Base-by-base conservation (phyloP, 2,888 invertebrate species). In the Amiota minor region DNA sequence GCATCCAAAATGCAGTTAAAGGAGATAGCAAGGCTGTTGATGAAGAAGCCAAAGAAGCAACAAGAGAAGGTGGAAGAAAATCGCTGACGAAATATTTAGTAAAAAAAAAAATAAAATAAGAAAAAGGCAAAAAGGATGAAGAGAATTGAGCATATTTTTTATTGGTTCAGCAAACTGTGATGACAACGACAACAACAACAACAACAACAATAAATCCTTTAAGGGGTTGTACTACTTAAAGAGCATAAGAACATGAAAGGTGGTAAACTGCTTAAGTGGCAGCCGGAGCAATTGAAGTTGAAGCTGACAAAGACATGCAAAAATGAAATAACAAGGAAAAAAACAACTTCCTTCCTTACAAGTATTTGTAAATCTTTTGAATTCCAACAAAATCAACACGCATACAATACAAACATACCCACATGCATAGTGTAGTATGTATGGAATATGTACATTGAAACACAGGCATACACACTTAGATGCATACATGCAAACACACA, bases 361-460 rank as follows among this genome's bases (percentile, higher is more conserved):
- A 81, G 86, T 81, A 80, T 84, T 82, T 86, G 86, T 80, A 86
- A 81, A 81, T 81, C 82, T 78, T 81, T 87, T 80, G 81, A 86
- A 86, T 86, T 84, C 83, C 84, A 82, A 71, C 80, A 75, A 76
- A 84, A 81, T 80, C 78, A 78, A 79, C 72, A 82, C 82, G 55
- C 74, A 74, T 70, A 75, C 75, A 74, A 74, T 23, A 72, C 56
- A 72, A n/a, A n/a, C 64, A 35, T 46, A 71, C 79, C 59, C 69
- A 53, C 18, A 35, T 14, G 11, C 45, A 12, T 62, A 73, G 4
- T 23, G 3, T 3, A 23, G 1, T 2, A 3, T 23, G 23, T 23
- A 23, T n/a, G n/a, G n/a, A n/a, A n/a, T n/a, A n/a, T n/a, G 6
- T 6, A 35, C 35, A 35, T 6, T 6, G 4, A 35, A 2, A 35